Evolutionary conservation across 1,140 invertebrate genomes (phyloP), one percentile per base, ranked within the genome.

Genomic region (Diachasma alloeum): DNA sequence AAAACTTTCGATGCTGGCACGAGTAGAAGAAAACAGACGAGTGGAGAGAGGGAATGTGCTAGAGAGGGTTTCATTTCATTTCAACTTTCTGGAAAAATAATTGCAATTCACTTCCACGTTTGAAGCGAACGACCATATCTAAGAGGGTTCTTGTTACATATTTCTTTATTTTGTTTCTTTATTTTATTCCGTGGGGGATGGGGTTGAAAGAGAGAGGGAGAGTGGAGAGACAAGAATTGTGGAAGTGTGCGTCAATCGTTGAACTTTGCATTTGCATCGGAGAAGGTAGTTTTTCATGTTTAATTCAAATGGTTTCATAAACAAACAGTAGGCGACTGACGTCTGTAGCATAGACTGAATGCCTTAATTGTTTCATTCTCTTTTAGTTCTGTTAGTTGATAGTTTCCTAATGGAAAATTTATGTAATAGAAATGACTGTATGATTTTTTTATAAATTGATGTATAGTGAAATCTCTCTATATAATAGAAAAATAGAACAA

Each of bases 41-140:
- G 31, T 31, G 6, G 31, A 13, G 44, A 11, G 24, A 5, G 37
- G 24, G 36, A 53, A 42, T 63, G 36, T 15, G 31, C 24, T 36
- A 11, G 9, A n/a, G 66, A 63, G 66, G 17, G 37, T 66, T 53
- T 66, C 26, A 17, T 46, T 68, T 67, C 19, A 19, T 42, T 75
- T 48, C 42, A 31, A 68, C 22, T 24, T 75, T 68, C 44, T 26
- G 37, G 44, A 56, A 75, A 75, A 75, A 75, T 75, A 75, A 75
- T 75, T 75, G 66, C 74, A 46, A 75, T 70, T 75, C 74, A 75
- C 67, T 70, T 22, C 68, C 13, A n/a, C 39, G 5, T 26, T 63
- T 13, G 59, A 26, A 63, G 59, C 59, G 10, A 59, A 59, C 53
- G 15, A 6, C 24, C 48, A 56, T 56, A 56, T 56, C 26, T 19